A percentile compares a stretch with the other conserved stretches of the same genome.
These are phyloP conservation scores for Andrena fulva DNA, from an alignment of 2,888 invertebrate genomes.

Conservation along the genomic window DNA sequence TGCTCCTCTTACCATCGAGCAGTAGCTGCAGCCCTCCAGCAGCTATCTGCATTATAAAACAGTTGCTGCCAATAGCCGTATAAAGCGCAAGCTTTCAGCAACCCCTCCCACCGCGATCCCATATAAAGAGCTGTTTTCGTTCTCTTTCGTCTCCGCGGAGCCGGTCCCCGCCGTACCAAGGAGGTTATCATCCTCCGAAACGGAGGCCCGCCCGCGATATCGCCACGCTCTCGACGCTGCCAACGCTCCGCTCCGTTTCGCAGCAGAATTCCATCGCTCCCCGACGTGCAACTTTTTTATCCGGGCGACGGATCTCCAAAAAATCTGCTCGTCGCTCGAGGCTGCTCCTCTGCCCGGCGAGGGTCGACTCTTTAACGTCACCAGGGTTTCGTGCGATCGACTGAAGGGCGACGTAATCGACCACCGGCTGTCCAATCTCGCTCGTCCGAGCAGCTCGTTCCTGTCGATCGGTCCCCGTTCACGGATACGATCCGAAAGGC, in stretches of 20 bases:
- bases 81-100: conserved; percentile 63
- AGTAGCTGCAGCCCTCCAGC: conserved; percentile 70
- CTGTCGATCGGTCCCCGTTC: conserved; percentile 44
- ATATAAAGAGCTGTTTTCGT: conserved; percentile 64
- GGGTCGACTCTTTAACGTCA: conserved; percentile 53
- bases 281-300: conserved; percentile 59
- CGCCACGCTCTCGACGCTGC: neutral
- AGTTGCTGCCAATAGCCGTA: conserved; percentile 77
- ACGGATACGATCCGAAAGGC: conserved; percentile 18
- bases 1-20: conserved; percentile 73
- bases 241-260: neutral
- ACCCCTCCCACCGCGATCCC: conserved; percentile 56
- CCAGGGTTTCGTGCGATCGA: conserved; percentile 41
- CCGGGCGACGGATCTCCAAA: conserved; percentile 43
- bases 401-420: conserved; percentile 69
- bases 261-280: conserved; percentile 24
- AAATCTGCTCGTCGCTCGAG: conserved; percentile 7
- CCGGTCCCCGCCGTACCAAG: conserved; percentile 14
- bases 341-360: neutral
- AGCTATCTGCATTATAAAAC: conserved; percentile 83
- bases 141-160: conserved; percentile 26
- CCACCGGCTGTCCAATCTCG: conserved; percentile 64
- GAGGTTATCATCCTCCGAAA: conserved; percentile 55
- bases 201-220: conserved; percentile 31
- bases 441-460: conserved; percentile 42